Conservation (phyloP, 2,888 invertebrate species). For the Drosophila sordidapex region DNA sequence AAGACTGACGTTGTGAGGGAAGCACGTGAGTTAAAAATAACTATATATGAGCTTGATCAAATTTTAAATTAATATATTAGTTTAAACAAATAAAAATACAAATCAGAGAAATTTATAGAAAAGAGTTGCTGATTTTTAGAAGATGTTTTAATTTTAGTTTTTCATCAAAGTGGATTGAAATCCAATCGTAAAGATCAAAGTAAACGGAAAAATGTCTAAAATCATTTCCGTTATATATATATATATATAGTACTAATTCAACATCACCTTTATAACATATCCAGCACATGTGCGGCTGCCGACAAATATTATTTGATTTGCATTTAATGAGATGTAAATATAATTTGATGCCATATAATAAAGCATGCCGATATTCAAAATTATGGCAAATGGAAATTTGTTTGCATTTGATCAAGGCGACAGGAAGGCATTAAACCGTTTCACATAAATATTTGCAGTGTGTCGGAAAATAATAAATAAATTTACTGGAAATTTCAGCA, state of each 20-base stretch:
- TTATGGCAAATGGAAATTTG: neutral
- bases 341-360: neutral
- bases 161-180: no score
- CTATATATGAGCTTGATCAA: no score
- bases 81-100: no score
- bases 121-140: no score
- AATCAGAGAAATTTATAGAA: no score
- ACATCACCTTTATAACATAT: neutral
- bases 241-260: neutral
- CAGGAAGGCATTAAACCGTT: slow-evolving; percentile 5
- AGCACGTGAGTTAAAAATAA: neutral
- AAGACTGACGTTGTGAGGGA: neutral
- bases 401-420: slow-evolving; percentile 2
- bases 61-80: no score
- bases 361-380: neutral
- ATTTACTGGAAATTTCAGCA: slow-evolving; percentile 30
- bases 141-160: no score
- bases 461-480: slow-evolving; percentile 6
- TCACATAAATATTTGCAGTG: slow-evolving; percentile 6
- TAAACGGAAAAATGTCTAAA: no score
- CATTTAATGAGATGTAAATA: neutral
- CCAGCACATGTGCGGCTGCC: neutral
- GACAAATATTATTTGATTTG: neutral
- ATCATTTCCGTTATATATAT: neutral
- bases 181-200: no score